A percentile compares a stretch with the other conserved stretches of the same genome.
phyloP scores from a whole-genome alignment of 2,888 invertebrate genomes.

The Zootermopsis nevadensis region DNA sequence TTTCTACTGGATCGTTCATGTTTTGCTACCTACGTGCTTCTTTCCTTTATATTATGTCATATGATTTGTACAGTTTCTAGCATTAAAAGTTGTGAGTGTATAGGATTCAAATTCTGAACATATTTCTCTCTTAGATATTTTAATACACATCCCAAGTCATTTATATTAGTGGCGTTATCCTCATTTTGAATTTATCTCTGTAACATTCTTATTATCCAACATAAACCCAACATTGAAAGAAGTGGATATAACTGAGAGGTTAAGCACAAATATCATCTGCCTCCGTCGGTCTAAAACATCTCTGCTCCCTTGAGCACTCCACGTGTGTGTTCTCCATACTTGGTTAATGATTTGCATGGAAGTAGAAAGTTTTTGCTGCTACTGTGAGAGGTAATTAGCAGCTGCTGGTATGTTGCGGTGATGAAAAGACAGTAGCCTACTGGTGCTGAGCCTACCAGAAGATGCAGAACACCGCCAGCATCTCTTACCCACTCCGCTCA shows the following conservation, averaged over 20 bases:
- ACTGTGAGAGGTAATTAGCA: slow-evolving; percentile 47
- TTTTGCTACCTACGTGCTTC: too few species aligned
- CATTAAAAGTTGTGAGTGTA: too few species aligned
- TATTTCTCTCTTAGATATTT: too few species aligned
- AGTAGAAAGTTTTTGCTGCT: slow-evolving; percentile 42
- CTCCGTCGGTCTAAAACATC: background rate
- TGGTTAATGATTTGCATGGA: slow-evolving; percentile 25
- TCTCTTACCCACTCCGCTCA: background rate
- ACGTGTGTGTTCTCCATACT: slow-evolving; percentile 6
- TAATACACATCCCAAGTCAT: too few species aligned
- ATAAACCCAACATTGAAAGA: background rate
- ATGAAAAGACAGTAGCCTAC: slow-evolving; percentile 25
- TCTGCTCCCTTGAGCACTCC: background rate
- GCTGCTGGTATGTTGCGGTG: slow-evolving; percentile 43
- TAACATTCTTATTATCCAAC: too few species aligned
- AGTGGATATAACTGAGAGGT: background rate
- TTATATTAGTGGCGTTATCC: too few species aligned
- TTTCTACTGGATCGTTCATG: too few species aligned
- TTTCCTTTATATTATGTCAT: too few species aligned
- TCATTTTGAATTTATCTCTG: too few species aligned
- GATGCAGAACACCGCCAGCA: background rate
- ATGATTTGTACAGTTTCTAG: too few species aligned
- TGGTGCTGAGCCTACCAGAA: slow-evolving; percentile 8
- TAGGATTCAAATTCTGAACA: too few species aligned
- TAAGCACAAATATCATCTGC: background rate